These are phyloP conservation scores for Gordius sp. DNA, from an alignment of 2,888 invertebrate genomes.

Conservation along the genomic window DNA sequence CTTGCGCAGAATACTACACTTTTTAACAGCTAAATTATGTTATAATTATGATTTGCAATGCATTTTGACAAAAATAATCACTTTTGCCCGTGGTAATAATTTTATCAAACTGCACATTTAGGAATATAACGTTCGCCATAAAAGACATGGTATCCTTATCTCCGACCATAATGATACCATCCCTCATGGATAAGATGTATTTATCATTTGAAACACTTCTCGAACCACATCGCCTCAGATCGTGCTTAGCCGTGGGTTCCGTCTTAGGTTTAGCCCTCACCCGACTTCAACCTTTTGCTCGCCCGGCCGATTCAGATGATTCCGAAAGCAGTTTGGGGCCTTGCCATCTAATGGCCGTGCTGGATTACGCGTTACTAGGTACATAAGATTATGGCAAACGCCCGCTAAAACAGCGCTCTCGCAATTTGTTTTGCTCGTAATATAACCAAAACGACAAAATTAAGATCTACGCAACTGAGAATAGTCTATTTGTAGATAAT, in stretches of 20 bases:
- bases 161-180: not conserved
- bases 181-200: slow-evolving; percentile 34
- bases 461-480: too few relatives aligned
- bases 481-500: too few relatives aligned
- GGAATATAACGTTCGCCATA: not conserved
- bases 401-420: too few relatives aligned
- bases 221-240: slow-evolving; percentile 44
- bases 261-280: not conserved
- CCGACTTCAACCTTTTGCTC: too few relatives aligned
- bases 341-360: too few relatives aligned
- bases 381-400: too few relatives aligned
- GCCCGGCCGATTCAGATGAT: too few relatives aligned
- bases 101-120: not conserved
- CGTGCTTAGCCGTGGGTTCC: not conserved
- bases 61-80: not conserved
- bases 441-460: too few relatives aligned
- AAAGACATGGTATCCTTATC: not conserved
- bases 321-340: too few relatives aligned
- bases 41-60: not conserved
- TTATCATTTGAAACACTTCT: slow-evolving; percentile 54
- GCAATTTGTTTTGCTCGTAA: too few relatives aligned
- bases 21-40: not conserved
- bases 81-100: not conserved
- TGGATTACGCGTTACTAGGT: too few relatives aligned
- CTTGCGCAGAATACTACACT: too few relatives aligned